Evolutionary conservation across 2,113 vertebrate genomes (phyloP).

Genomic region (Lasiurus borealis): DNA sequence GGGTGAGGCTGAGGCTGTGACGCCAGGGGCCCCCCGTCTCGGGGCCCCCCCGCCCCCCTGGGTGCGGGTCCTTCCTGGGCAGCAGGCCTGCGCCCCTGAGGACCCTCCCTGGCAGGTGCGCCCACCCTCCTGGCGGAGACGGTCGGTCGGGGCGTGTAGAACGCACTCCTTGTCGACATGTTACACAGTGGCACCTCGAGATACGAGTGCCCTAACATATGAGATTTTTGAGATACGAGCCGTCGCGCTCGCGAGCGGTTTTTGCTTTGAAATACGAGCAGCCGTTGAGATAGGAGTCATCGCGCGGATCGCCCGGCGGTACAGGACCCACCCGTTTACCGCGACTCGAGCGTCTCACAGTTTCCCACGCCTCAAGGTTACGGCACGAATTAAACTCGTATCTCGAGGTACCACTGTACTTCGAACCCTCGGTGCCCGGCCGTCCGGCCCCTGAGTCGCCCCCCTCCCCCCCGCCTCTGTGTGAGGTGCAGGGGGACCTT

Average conservation of each 20-base stretch:
- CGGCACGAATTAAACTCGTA: too few species aligned
- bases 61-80: background rate
- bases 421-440: accelerated
- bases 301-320: too few species aligned
- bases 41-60: too few species aligned
- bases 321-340: too few species aligned
- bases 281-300: too few species aligned
- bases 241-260: too few species aligned
- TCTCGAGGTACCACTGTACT: background rate
- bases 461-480: background rate
- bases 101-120: background rate
- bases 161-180: background rate
- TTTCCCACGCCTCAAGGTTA: too few species aligned
- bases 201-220: too few species aligned
- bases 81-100: background rate
- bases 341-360: too few species aligned
- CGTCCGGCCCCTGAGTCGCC: background rate
- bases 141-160: background rate
- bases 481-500: constrained; percentile 16
- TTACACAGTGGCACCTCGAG: too few species aligned
- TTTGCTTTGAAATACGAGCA: too few species aligned
- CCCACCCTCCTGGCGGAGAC: background rate
- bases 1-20: background rate
- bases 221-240: too few species aligned
- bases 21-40: background rate